These are phyloP conservation scores for Procambarus virginalis DNA, from an alignment of 1,140 invertebrate genomes.

Conservation along the genomic window DNA sequence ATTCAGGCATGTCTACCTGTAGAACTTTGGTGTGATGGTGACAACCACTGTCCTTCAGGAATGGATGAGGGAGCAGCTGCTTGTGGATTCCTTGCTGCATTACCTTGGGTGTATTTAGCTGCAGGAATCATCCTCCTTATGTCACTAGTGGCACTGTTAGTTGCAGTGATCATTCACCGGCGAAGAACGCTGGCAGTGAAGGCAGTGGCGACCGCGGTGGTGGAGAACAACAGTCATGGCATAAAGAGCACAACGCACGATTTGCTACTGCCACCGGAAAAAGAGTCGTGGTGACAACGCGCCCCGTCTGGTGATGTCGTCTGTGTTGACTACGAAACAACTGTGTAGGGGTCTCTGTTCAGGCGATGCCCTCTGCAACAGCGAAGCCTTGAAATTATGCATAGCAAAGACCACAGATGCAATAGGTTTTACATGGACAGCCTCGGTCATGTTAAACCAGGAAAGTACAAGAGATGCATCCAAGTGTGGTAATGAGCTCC, in stretches of 20 bases:
- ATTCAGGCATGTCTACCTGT: conserved; percentile 77
- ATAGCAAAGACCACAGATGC: not conserved
- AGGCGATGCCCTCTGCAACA: not conserved
- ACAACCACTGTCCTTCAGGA: conserved; percentile 72
- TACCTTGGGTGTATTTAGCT: conserved; percentile 67
- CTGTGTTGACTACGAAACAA: conserved; percentile 70
- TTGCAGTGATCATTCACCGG: conserved; percentile 63
- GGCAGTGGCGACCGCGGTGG: conserved; percentile 54
- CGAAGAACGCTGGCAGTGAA: conserved; percentile 56
- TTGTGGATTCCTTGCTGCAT: conserved; percentile 65
- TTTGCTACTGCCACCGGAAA: conserved; percentile 64
- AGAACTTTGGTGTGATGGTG: conserved; percentile 77
- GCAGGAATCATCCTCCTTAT: conserved; percentile 56
- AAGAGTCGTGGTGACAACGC: conserved; percentile 69
- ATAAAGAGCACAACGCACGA: conserved; percentile 68
- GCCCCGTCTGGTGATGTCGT: conserved; percentile 66
- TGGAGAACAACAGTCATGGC: conserved; percentile 67
- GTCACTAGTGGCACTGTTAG: conserved; percentile 63
- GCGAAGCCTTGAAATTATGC: not conserved
- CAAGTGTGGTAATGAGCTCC: too few species aligned
- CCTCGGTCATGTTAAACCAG: not conserved
- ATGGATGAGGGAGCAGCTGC: conserved; percentile 68
- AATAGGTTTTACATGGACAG: not conserved
- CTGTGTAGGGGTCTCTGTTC: conserved; percentile 56
- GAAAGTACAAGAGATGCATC: not conserved